These are phyloP conservation scores for Chionoecetes opilio DNA, from an alignment of 1,140 invertebrate genomes.

Conservation along the genomic window DNA sequence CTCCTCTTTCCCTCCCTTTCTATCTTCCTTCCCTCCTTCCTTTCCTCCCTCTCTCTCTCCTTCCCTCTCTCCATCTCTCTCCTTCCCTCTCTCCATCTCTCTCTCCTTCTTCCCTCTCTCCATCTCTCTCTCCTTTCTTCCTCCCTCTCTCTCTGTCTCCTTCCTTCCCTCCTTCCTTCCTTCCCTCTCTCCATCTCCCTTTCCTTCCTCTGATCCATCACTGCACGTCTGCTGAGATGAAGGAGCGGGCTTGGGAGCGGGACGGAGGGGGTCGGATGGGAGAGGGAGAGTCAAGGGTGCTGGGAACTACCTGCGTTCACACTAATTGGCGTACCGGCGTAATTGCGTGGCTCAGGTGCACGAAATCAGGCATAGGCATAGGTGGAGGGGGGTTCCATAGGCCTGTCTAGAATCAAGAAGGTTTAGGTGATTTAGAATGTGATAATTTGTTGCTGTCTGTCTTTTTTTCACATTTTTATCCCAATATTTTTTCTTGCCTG, in stretches of 20 bases:
- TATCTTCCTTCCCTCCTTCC: not conserved
- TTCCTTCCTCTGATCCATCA: not conserved
- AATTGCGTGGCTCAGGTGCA: not conserved
- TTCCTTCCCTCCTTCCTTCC: not conserved
- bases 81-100: too few species aligned
- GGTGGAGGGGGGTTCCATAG: not conserved
- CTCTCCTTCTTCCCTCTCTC: too few species aligned
- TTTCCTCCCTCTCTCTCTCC: not conserved
- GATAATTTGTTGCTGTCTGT: conserved; percentile 39
- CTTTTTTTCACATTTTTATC: not conserved
- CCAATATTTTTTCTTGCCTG: not conserved
- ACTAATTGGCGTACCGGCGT: not conserved
- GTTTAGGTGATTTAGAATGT: not conserved
- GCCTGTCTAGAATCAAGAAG: not conserved
- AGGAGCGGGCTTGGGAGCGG: not conserved
- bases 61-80: too few species aligned
- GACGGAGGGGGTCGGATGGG: not conserved
- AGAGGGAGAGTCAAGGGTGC: not conserved
- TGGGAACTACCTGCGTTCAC: not conserved
- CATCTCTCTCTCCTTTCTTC: too few species aligned
- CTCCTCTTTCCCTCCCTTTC: too few species aligned
- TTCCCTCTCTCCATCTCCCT: too few species aligned
- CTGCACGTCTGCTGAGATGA: not conserved
- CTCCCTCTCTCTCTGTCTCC: too few species aligned
- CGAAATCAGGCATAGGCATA: not conserved